These are phyloP conservation scores for Cuniculus paca DNA, from an alignment of 2,797 vertebrate species.

Conservation along the genomic window DNA sequence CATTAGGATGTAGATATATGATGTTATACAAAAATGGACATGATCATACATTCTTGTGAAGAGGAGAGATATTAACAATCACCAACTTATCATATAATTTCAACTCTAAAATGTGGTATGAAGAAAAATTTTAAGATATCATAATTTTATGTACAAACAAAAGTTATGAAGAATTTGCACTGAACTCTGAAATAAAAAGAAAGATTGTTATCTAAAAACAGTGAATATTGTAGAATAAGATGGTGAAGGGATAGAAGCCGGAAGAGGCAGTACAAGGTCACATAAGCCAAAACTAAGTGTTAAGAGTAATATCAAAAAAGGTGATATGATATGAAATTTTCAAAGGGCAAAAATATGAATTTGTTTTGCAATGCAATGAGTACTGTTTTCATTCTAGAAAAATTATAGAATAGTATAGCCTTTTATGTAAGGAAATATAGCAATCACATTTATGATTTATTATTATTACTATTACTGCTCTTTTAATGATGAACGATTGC, in stretches of 20 bases:
- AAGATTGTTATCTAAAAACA: neutral
- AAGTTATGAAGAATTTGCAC: neutral
- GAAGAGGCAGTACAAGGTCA: too few species aligned
- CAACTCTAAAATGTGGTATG: neutral
- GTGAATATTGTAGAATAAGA: neutral
- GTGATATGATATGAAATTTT: neutral
- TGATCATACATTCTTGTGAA: neutral
- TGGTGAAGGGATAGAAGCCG: neutral
- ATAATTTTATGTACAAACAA: neutral
- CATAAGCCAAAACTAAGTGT: rapidly evolving
- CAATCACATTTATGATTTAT: neutral
- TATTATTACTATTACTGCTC: neutral
- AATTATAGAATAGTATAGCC: neutral
- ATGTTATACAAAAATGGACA: neutral
- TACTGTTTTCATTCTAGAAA: neutral
- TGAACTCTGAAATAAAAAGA: neutral
- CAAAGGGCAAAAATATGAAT: neutral
- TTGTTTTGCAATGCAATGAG: too few species aligned
- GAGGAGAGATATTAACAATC: neutral
- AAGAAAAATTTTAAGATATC: neutral
- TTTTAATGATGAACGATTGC: neutral
- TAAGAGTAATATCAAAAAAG: neutral
- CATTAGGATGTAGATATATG: neutral
- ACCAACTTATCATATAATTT: neutral
- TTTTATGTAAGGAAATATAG: neutral